A percentile compares a stretch with the other conserved stretches of the same genome.
phyloP scores from a whole-genome alignment of 2,888 invertebrate species.

The Euproctis similis region DNA sequence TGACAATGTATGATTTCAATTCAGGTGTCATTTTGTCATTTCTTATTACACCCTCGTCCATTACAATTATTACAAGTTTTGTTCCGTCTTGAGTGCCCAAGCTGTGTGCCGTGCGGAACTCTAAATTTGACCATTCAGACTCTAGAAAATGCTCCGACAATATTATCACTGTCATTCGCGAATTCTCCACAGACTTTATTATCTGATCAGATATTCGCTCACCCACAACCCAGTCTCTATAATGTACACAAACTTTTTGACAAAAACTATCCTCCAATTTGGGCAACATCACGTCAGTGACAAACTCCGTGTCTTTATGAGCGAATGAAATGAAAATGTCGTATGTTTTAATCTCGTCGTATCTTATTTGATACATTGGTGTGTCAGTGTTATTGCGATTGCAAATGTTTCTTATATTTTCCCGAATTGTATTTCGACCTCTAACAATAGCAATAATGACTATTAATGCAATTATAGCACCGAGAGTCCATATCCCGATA shows the following conservation, averaged over 20 bases:
- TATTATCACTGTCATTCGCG: neutral
- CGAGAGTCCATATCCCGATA: too few relatives aligned
- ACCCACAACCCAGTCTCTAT: neutral
- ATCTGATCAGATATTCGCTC: neutral
- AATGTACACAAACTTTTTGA: slow-evolving; percentile 1
- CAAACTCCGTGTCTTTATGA: neutral
- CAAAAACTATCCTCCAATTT: neutral
- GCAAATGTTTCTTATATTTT: neutral
- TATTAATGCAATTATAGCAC: neutral
- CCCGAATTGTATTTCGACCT: neutral
- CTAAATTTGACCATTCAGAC: too few relatives aligned
- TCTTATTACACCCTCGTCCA: too few relatives aligned
- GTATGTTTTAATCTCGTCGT: neutral
- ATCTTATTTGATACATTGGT: neutral
- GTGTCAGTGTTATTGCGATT: neutral
- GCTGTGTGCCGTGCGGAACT: too few relatives aligned
- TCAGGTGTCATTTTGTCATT: too few relatives aligned
- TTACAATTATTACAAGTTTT: too few relatives aligned
- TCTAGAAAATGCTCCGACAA: too few relatives aligned
- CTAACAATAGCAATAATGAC: neutral
- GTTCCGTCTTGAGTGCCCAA: too few relatives aligned
- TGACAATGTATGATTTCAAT: too few relatives aligned
- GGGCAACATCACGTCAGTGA: neutral
- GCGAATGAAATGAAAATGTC: neutral
- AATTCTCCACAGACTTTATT: too few relatives aligned